These are phyloP conservation scores for Hirtodrosophila alboralis DNA, from an alignment of 2,888 invertebrate species.

Conservation along the genomic window DNA sequence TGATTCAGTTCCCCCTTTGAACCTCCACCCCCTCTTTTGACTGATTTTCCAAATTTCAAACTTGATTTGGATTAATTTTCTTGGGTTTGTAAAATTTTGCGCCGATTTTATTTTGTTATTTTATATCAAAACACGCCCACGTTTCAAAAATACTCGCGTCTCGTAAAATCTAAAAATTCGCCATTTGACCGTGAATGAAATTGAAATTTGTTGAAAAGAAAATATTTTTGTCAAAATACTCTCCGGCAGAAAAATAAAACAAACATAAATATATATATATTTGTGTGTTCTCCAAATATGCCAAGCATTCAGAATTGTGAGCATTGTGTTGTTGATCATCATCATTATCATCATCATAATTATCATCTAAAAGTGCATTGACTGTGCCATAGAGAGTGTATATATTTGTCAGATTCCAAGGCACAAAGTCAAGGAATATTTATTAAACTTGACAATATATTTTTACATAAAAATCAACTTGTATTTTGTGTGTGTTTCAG, in stretches of 20 bases:
- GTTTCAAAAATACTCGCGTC: conserved; percentile 15
- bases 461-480: neutral
- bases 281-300: conserved; percentile 14
- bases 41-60: conserved; percentile 29
- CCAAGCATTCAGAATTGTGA: conserved; percentile 10
- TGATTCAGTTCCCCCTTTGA: conserved; percentile 41
- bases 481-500: neutral
- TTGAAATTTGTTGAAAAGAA: conserved; percentile 29
- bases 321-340: no score
- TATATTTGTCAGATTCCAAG: neutral
- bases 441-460: neutral
- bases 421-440: conserved; percentile 37
- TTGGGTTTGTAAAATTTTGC: no score
- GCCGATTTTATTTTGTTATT: conserved; percentile 3
- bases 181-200: conserved; percentile 47
- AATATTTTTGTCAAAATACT: conserved; percentile 25
- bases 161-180: conserved; percentile 19
- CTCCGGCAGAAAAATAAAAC: conserved; percentile 10
- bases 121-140: conserved; percentile 53
- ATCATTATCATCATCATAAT: neutral
- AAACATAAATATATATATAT: no score
- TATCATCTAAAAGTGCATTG: conserved; percentile 29
- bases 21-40: neutral
- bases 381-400: conserved; percentile 21
- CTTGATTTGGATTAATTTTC: no score